Evolutionary conservation across 2,113 vertebrate genomes (phyloP).

Genomic region (Saccopteryx leptura): DNA sequence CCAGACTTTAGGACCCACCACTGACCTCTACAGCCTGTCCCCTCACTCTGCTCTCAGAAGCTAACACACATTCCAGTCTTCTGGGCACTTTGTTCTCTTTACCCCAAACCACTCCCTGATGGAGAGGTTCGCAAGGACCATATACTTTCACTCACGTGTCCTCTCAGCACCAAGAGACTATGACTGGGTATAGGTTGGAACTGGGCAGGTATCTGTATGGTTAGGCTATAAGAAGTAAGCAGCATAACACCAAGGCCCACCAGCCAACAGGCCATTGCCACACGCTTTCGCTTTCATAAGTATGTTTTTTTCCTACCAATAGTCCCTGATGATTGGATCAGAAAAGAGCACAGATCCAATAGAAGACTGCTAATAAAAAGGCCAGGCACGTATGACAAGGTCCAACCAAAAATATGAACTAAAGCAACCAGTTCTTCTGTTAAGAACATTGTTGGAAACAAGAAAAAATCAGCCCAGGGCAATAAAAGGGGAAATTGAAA

Average conservation of each 20-base stretch:
- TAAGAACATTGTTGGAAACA: background rate
- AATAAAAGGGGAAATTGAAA: background rate
- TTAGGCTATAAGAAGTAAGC: background rate
- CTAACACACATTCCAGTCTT: background rate
- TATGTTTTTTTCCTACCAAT: background rate
- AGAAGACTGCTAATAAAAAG: background rate
- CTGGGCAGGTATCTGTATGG: background rate
- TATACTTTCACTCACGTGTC: background rate
- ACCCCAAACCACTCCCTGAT: background rate
- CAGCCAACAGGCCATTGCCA: background rate
- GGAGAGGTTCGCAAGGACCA: background rate
- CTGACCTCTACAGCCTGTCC: background rate
- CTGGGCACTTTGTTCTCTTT: background rate
- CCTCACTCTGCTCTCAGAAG: background rate
- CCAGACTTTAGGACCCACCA: fast-evolving
- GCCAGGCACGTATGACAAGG: background rate
- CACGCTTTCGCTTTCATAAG: background rate
- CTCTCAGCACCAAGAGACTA: background rate
- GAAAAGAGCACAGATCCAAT: background rate
- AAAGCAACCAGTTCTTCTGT: background rate
- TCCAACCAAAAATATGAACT: background rate
- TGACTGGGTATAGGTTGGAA: background rate
- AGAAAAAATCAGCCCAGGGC: background rate
- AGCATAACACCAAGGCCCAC: background rate
- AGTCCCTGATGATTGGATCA: background rate